Conservation (phyloP, 2,797 vertebrate species). For the Falco cherrug region DNA sequence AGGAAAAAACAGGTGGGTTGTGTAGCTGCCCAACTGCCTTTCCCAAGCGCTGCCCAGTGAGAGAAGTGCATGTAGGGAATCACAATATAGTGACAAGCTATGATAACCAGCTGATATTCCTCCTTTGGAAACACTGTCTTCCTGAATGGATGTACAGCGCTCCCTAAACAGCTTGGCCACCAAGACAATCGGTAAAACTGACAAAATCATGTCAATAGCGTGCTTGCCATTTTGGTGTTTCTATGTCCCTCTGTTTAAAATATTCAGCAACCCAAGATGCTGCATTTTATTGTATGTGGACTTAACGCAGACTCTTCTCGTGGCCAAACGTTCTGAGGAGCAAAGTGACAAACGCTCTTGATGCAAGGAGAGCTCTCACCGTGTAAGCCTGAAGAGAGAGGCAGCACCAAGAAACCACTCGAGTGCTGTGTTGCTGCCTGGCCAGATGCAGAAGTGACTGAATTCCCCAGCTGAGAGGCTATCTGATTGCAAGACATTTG, state of each 20-base stretch:
- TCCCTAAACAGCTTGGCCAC: not conserved
- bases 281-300: not conserved
- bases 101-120: not conserved
- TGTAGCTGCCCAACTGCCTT: not conserved
- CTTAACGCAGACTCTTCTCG: not conserved
- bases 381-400: too few species aligned
- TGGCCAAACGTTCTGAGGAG: not conserved
- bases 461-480: not conserved
- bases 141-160: not conserved
- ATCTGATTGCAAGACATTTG: too few species aligned
- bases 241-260: not conserved
- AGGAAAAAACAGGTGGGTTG: not conserved
- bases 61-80: too few species aligned
- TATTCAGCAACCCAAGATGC: not conserved
- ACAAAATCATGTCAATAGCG: not conserved
- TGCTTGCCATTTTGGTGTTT: not conserved
- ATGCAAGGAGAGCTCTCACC: not conserved
- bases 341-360: fast-evolving
- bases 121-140: not conserved
- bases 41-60: not conserved
- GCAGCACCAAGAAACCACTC: not conserved
- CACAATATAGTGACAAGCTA: not conserved
- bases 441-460: fast-evolving
- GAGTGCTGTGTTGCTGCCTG: not conserved
- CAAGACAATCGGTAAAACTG: not conserved